Conservation (phyloP, 2,113 vertebrate genomes). For the Odobenus rosmarus region DNA sequence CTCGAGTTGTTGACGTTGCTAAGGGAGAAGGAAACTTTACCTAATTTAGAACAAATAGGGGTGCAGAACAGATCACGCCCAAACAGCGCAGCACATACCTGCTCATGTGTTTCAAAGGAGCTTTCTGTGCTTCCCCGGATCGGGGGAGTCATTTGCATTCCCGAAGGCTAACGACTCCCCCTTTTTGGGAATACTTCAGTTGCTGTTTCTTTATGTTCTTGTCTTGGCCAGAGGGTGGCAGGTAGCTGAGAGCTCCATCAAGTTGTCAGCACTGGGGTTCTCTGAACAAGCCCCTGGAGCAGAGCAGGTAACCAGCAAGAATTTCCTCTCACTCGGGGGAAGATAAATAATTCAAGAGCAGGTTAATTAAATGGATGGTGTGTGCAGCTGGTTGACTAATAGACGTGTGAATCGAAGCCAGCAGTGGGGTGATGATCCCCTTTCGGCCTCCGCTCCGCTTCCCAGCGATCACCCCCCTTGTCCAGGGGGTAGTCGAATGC, state of each 20-base stretch:
- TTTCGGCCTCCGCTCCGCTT: background rate
- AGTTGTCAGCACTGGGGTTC: background rate
- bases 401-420: background rate
- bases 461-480: too few relatives aligned
- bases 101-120: background rate
- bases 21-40: background rate
- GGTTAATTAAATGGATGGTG: constrained; percentile 16
- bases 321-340: background rate
- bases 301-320: background rate
- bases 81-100: too few relatives aligned
- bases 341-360: constrained; percentile 50
- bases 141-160: background rate
- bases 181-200: background rate
- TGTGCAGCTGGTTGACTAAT: background rate
- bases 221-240: background rate
- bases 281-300: background rate
- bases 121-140: background rate
- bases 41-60: constrained; percentile 28
- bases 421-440: background rate
- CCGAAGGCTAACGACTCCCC: background rate
- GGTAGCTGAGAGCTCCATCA: background rate
- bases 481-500: background rate
- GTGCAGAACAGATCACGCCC: background rate
- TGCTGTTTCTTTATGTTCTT: background rate
- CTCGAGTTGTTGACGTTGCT: background rate